Base-by-base conservation (phyloP, 2,113 vertebrate species). In the Regulus satrapa region DNA sequence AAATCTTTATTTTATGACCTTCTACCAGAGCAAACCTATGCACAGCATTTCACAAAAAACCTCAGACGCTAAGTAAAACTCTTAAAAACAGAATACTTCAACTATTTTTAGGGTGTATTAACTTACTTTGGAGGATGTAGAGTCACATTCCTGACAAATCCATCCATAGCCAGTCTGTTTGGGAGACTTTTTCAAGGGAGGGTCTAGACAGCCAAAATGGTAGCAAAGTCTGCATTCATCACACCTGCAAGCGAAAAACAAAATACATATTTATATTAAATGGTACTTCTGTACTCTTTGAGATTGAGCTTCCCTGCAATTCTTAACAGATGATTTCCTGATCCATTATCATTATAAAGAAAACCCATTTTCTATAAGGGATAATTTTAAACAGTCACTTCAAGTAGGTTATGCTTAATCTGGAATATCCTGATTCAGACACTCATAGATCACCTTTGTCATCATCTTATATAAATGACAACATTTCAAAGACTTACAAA, bases 141-240 rank as follows among this genome's bases (percentile, higher is more conserved):
- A 99, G 97, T 99, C 99, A 97, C 99, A 99, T 86, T 99, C 99
- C 95, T 99, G 99, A 98, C 99, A 99, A 97, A 99, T 99, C 99
- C 99, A 99, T 75, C 99, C 99, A 84, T 99, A 99, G 72, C 99
- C 99, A 18, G 99, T 99, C 97, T 99, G 99, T 94, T 99, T 99
- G 76, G 99, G 99, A 76, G 99, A 99, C 95, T 99, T 99, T 98
- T 99, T 99, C 97, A 99, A 97, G n/a, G 99, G 99, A 97, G 99
- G 99, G 96, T 99, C 99, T 97, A 99, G 97, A 92, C 99, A 99
- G 64, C 99, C 99, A 64, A 99, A 99, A 97, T 99, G 99, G 97
- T 99, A 99, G 97, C 99, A 99, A 85, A 99, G 98, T 54, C 94
- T 98, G 97, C 99, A 99, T 97, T 99, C 98, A 92, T 99, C 99